Evolutionary conservation across 2,113 vertebrate genomes (phyloP).

Genomic region (Acrocephalus arundinaceus): DNA sequence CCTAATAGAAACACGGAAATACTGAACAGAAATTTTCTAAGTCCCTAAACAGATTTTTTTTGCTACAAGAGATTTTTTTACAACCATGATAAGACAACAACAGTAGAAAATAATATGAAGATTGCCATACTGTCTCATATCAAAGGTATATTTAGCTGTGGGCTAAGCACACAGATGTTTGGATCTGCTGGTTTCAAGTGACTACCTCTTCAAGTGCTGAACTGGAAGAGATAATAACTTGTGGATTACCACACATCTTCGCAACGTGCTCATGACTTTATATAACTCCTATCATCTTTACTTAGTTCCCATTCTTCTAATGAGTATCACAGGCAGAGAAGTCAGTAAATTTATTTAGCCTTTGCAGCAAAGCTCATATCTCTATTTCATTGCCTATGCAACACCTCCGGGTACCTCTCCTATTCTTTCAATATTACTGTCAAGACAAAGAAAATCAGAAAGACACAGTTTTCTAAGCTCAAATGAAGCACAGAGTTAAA

Average conservation of each 20-base stretch:
- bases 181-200: not conserved
- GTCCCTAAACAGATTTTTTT: not conserved
- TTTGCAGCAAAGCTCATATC: not conserved
- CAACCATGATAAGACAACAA: not conserved
- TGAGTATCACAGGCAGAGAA: not conserved
- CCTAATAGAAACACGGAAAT: not conserved
- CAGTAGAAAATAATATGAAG: not conserved
- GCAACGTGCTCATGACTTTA: fast-evolving
- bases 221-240: not conserved
- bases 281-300: not conserved
- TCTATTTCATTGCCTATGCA: not conserved
- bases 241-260: not conserved
- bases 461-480: not conserved
- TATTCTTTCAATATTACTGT: not conserved
- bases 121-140: not conserved
- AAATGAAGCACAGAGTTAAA: not conserved
- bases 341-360: not conserved
- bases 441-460: not conserved
- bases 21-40: not conserved
- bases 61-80: not conserved
- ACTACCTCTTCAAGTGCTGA: not conserved
- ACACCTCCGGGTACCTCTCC: not conserved
- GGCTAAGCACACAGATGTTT: not conserved
- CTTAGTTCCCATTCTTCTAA: not conserved
- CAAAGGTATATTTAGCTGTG: not conserved